Base-by-base conservation (phyloP, 2,888 invertebrate genomes). In the Camptogramma bilineatum region DNA sequence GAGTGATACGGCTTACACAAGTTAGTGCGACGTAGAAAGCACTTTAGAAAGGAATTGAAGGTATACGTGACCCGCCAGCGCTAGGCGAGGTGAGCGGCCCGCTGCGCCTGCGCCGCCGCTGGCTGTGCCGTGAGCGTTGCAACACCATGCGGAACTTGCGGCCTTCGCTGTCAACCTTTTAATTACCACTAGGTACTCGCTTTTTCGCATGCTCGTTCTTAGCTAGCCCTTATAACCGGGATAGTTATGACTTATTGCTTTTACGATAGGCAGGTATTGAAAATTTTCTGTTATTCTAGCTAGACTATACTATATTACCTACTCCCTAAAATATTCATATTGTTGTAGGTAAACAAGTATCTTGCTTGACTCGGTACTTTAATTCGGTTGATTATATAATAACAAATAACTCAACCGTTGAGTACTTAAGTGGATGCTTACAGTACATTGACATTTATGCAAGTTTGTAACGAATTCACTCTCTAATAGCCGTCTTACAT, bases 11-110 rank as follows among this genome's bases (percentile, higher is more conserved):
- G 70, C 70, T 58, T 54, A 64, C 62, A 75, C 79, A 74, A 82
- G 80, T 81, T 76, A 84, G 79, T 83, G 81, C 85, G 85, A 83
- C 83, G 83, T 91, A 91, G 92, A 92, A 91, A 92, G 92, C 85
- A 90, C 86, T 89, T 91, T 92, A 91, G 91, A 92, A 92, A 92
- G 92, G 92, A 91, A 90, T 87, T 82, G 90, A 90, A 88, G 90
- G 88, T 87, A 84, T 87, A 84, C 85, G 86, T 90, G 91, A 91
- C 90, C 88, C 81, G 89, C 82, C 84, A 86, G 78, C 83, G 77
- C 77, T 82, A 82, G 77, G 78, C 84, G 84, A 83, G 86, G 86
- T 84, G 84, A 82, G 91, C 89, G 86, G 86, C 85, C 80, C 76
- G 79, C 77, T 76, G 82, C 79, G 84, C 82, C 74, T 77, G 83